Evolutionary conservation across 1,140 invertebrate species (phyloP), one percentile per base, ranked within the genome.

Genomic region (Lordiphosa mommai): DNA sequence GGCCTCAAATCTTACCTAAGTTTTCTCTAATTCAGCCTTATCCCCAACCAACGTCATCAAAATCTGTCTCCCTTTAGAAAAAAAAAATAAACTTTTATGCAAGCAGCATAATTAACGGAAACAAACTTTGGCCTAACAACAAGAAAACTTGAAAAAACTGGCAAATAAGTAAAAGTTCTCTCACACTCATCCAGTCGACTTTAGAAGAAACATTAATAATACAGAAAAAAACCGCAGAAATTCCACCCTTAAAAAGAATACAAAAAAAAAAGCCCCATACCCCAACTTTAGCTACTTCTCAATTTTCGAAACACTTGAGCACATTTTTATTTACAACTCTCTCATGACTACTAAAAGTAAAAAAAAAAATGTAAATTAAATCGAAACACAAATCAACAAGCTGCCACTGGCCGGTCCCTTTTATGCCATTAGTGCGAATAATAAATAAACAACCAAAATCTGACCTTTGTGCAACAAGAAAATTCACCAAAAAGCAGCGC

Each of bases 291-390:
- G 64, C 58, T 72, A 65, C 65, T 79, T 80, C 80, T 80, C 59
- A 70, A 82, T 74, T 72, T 82, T 52, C 41, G 59, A 47, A 41
- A 43, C 51, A 49, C 72, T 72, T 60, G 36, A 53, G 47, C 61
- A 52, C 9, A 44, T 74, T 66, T 80, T 47, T 47, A 33, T 14
- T 49, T 63, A 82, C 67, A 67, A 82, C 77, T 82, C 77, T 84
- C 76, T 72, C 68, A 72, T 58, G 76, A 50, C 66, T 72, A 74
- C 76, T 80, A 76, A 80, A 71, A 67, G 50, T 60, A 32, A 27
- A 34, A 17, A 34, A 63, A 41, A 63, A 49, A 76, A 82, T 80
- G 71, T 68, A 80, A 82, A 80, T 80, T 82, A 82, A 72, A 82
- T 82, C 84, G 23, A 27, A 82, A 52, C 50, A 40, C 72, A 64